Base-by-base conservation (phyloP, 2,888 invertebrate genomes). In the Celastrina argiolus region DNA sequence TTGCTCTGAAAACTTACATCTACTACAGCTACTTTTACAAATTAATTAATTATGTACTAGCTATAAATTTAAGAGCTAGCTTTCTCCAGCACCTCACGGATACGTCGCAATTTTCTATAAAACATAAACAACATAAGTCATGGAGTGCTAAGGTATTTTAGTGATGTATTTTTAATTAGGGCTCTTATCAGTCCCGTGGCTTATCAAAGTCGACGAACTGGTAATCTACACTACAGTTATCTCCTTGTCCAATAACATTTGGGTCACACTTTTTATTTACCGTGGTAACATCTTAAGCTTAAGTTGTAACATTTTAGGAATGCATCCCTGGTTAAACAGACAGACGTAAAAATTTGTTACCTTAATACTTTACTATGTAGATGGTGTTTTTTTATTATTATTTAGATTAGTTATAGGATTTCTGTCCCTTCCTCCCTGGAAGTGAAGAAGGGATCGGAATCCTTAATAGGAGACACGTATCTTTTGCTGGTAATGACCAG, bases 131-230 rank as follows among this genome's bases (percentile, higher is more conserved):
- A 12, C 10, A 4, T 4, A 26, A 26, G 12, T 7, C 26, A 51
- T 45, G 51, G 64, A 8, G 31, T 12, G 16, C 6, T 31, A 68
- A 28, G 66, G 66, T 66, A 70, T 69, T 69, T 63, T 39, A 45
- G 63, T 65, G 69, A 71, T 71, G 69, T 68, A 63, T 69, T 71
- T 69, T 71, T 71, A 72, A 72, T 73, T 72, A 73, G 69, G 70
- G 70, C 70, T 70, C 63, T 81, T 86, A 83, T 84, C 84, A 78
- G 76, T 73, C 73, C 78, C 78, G 79, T 74, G 77, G 76, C 75
- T 77, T 84, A 83, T 83, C 84, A 81, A 79, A 78, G 85, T 85
- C 86, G 83, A 83, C 81, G 84, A 82, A 84, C 79, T 74, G 69
- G 66, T 84, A 80, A 85, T 86, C 86, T 82, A 71, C 72, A 74